A percentile compares a stretch with the other conserved stretches of the same genome.
Conservation (phyloP, 2,113 vertebrate species). For the Morone chrysops region DNA sequence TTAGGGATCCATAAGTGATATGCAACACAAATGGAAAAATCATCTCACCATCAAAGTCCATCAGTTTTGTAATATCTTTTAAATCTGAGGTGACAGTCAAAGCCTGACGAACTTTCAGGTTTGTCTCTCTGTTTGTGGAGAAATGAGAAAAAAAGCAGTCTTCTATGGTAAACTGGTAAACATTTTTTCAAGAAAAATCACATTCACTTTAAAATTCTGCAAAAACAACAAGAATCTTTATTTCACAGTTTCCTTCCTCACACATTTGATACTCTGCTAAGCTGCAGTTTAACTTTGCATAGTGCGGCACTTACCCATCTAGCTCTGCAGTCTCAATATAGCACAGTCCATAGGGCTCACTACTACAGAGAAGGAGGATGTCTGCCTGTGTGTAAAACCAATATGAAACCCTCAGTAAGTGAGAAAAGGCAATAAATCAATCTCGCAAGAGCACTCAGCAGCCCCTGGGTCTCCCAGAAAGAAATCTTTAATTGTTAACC, state of each 20-base stretch:
- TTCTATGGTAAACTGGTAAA: background rate
- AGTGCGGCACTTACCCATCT: slow-evolving; percentile 85
- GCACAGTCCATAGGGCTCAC: slow-evolving; percentile 92
- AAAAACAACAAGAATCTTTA: background rate
- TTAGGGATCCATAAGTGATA: background rate
- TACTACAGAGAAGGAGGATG: slow-evolving; percentile 93
- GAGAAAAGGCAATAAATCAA: slow-evolving; percentile 42
- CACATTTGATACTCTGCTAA: background rate
- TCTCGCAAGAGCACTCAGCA: background rate
- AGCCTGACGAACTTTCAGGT: slow-evolving; percentile 94
- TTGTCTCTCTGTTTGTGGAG: slow-evolving; percentile 87
- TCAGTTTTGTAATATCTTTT: slow-evolving; percentile 86
- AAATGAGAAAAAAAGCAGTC: background rate
- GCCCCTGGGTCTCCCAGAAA: background rate
- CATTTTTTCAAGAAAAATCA: background rate
- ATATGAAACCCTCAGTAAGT: slow-evolving; percentile 30
- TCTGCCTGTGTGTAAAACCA: slow-evolving; percentile 88
- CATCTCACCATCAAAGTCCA: slow-evolving; percentile 90
- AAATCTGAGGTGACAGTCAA: slow-evolving; percentile 88
- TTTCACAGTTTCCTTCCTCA: background rate
- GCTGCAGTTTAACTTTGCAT: background rate
- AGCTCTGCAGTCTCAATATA: slow-evolving; percentile 95
- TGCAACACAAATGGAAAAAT: slow-evolving; percentile 8
- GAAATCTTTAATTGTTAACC: background rate
- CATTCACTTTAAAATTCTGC: background rate